Conservation (phyloP, 2,113 vertebrate species). For the Mobula hypostoma region DNA sequence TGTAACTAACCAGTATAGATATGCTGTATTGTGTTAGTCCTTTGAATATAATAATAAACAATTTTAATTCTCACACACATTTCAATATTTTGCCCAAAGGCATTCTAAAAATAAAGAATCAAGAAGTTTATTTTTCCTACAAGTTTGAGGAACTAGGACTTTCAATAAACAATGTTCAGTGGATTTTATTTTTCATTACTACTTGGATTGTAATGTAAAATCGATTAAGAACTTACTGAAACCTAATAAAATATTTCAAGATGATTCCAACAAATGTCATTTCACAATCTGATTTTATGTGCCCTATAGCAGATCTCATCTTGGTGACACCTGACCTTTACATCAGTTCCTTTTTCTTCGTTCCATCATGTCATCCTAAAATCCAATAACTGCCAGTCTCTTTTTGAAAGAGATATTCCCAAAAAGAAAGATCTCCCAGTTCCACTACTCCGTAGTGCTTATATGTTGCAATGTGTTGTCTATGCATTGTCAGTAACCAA, state of each 20-base stretch:
- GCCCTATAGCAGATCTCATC: background rate
- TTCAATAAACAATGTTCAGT: background rate
- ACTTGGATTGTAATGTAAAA: background rate
- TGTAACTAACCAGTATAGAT: background rate
- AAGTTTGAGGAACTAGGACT: background rate
- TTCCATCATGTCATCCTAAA: background rate
- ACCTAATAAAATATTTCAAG: background rate
- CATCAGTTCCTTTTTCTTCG: background rate
- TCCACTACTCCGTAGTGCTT: background rate
- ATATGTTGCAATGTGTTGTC: background rate
- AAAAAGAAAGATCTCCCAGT: background rate
- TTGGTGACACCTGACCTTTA: slow-evolving; percentile 12
- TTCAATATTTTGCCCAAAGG: background rate
- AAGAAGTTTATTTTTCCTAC: background rate
- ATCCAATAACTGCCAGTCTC: background rate
- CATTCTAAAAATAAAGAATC: background rate
- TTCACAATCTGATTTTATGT: slow-evolving; percentile 25
- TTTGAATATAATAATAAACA: no score
- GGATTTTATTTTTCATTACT: background rate
- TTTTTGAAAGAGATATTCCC: background rate
- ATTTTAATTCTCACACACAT: background rate
- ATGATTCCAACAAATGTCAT: slow-evolving; percentile 1
- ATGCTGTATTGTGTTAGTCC: background rate
- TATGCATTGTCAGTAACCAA: background rate
- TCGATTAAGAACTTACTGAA: background rate